phyloP scores from a whole-genome alignment of 2,888 invertebrate species.

The Willowsia nigromaculata region DNA sequence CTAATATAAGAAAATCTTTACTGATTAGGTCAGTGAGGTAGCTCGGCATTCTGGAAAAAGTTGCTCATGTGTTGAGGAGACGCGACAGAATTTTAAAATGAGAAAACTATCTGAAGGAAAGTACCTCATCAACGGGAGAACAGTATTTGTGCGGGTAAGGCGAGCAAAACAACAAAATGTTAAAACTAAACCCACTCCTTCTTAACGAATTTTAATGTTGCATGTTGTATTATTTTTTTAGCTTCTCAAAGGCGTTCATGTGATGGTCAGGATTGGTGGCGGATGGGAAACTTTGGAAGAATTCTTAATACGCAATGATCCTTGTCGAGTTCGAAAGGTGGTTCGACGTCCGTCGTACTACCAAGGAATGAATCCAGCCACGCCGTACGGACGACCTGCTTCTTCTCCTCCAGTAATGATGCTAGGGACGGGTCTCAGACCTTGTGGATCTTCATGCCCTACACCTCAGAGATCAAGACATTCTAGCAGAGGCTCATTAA shows the following conservation, averaged over 20 bases:
- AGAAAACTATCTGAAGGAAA: slow-evolving; percentile 92
- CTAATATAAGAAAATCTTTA: background rate
- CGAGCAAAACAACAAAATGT: too few relatives aligned
- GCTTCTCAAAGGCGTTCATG: slow-evolving; percentile 94
- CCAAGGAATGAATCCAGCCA: slow-evolving; percentile 67
- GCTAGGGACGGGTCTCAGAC: slow-evolving; percentile 68
- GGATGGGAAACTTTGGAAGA: slow-evolving; percentile 97
- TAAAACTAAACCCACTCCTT: slow-evolving; percentile 1
- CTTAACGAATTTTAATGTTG: background rate
- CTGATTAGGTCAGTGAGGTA: slow-evolving; percentile 84
- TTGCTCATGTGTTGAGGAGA: slow-evolving; percentile 86
- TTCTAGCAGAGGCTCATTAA: slow-evolving; percentile 76
- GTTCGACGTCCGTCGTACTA: slow-evolving; percentile 72
- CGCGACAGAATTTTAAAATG: slow-evolving; percentile 87
- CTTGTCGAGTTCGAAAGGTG: slow-evolving; percentile 86
- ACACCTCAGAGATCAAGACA: slow-evolving; percentile 77
- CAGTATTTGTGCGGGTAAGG: slow-evolving; percentile 92
- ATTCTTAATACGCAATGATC: slow-evolving; percentile 93
- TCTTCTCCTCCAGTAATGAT: slow-evolving; percentile 77
- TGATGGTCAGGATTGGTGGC: slow-evolving; percentile 97
- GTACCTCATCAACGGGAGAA: slow-evolving; percentile 91
- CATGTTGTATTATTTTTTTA: slow-evolving; percentile 80
- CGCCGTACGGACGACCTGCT: slow-evolving; percentile 73
- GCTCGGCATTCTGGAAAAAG: slow-evolving; percentile 87
- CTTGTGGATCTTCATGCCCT: slow-evolving; percentile 71